phyloP scores from a whole-genome alignment of 2,797 vertebrate species.

The Pseudomugil gertrudae region DNA sequence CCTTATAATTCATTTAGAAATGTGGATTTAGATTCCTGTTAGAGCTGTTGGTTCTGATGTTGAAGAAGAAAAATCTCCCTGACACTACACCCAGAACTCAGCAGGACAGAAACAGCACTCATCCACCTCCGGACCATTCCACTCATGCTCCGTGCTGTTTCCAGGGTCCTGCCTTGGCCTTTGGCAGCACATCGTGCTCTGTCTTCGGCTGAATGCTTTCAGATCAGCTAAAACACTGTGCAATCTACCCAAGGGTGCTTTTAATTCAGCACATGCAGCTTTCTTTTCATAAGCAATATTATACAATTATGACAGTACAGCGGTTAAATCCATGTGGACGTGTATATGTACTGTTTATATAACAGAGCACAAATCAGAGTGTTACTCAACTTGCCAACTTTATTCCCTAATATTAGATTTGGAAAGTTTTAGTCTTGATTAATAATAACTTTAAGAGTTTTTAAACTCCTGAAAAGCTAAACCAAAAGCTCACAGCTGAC shows the following conservation, averaged over 20 bases:
- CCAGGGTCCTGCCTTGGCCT: slow-evolving; percentile 51
- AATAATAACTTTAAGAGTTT: background rate
- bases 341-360: background rate
- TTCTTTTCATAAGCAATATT: background rate
- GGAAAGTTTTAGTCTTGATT: background rate
- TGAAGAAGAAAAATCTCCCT: slow-evolving; percentile 26
- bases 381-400: background rate
- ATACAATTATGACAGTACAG: background rate
- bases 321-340: background rate
- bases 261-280: slow-evolving; percentile 3
- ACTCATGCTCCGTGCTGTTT: slow-evolving; percentile 53
- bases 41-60: slow-evolving; percentile 40
- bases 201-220: slow-evolving; percentile 57
- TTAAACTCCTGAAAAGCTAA: background rate
- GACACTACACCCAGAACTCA: slow-evolving; percentile 51
- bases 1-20: slow-evolving; percentile 30
- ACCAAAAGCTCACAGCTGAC: background rate
- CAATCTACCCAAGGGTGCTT: slow-evolving; percentile 26
- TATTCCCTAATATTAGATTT: background rate
- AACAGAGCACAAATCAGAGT: background rate
- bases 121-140: slow-evolving; percentile 66
- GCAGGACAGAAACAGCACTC: slow-evolving; percentile 64
- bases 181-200: slow-evolving; percentile 50
- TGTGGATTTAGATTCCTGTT: slow-evolving; percentile 31
- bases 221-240: slow-evolving; percentile 22